Base-by-base conservation (phyloP, 2,113 vertebrate genomes). In the Formicarius rufipectus region DNA sequence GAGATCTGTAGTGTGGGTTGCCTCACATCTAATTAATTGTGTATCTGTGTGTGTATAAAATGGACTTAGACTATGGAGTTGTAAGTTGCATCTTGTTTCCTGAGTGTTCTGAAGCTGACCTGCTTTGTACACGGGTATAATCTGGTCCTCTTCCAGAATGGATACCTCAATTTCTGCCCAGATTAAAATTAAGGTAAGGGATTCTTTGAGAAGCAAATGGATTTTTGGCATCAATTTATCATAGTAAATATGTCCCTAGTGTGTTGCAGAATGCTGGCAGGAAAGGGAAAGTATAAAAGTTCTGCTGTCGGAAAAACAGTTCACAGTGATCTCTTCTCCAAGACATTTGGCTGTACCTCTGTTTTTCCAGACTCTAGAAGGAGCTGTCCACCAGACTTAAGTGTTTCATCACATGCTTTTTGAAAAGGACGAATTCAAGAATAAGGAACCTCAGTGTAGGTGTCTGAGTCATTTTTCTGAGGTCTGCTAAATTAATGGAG, bases 281-380 rank as follows among this genome's bases (percentile, higher is more conserved):
- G 53, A 75, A 72, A 78, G 40, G 27, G 55, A 68, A 69, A 71
- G n/a, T 56, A 28, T 64, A 64, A 52, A 22, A 69, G 20, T 87
- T 91, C 42, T 82, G 39, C 62, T 63, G 2, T 84, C 12, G 22
- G 45, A 82, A n/a, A 84, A 52, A 22, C 40, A 49, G 25, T 72
- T 89, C 16, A 56, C 15, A 42, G 35, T 79, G 25, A 35, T 76
- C 44, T 92, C 68, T 93, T 89, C 12, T 81, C 81, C 49, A 69
- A 74, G 63, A 84, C 52, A 77, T 90, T 95, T 93, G 81, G n/a
- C 74, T 87, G 49, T 85, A 80, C 63, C 45, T 89, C 81, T 89
- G 47, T 87, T 84, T 94, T 89, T 87, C 64, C 31, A 73, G 40
- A 39, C 53, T 55, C 14, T 53, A 75, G 69, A 91, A 91, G 42